Base-by-base conservation (phyloP, 1,140 invertebrate species). In the Augochlora pura region DNA sequence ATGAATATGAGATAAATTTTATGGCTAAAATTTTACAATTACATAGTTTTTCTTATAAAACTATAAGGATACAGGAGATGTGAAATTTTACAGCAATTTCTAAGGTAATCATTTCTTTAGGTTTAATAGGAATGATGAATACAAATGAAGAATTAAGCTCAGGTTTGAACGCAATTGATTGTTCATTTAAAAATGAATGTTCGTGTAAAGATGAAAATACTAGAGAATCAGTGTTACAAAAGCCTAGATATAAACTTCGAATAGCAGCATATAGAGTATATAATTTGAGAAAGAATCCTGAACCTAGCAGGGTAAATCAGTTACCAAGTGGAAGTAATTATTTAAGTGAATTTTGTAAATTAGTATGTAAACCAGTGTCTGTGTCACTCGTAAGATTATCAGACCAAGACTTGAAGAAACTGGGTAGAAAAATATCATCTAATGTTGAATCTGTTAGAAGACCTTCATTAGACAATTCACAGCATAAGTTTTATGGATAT, bases 311-410 rank as follows among this genome's bases (percentile, higher is more conserved):
- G 14, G 12, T 2, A 0, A 23, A 0, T 14, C 0, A 52, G 1
- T 23, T 18, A 27, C 12, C 18, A n/a, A 32, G 2, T 18, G 2
- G 4, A 39, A 39, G 16, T 18, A 32, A 5, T 52, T 42, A 14
- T 46, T 16, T 68, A 21, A 2, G 62, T n/a, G 3, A 0, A 57
- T 25, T 59, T 6, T 16, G 2, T 3, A 32, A 21, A 74, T 18
- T 7, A 16, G 14, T 54, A 1, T 80, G 72, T 38, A 76, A 80
- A 23, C 65, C 73, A 32, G 14, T 76, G 16, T 49, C 23, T 16
- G 59, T 80, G 21, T 63, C 38, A 10, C 6, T 80, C 21, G 63
- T 2, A 46, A 25, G 23, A 42, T 80, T 80, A 63, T 14, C 77
- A n/a, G 1, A 0, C 1, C 27, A 18, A 32, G 42, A 72, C 0